These are phyloP conservation scores for Bombylius major DNA, from an alignment of 2,888 invertebrate genomes.

Conservation along the genomic window DNA sequence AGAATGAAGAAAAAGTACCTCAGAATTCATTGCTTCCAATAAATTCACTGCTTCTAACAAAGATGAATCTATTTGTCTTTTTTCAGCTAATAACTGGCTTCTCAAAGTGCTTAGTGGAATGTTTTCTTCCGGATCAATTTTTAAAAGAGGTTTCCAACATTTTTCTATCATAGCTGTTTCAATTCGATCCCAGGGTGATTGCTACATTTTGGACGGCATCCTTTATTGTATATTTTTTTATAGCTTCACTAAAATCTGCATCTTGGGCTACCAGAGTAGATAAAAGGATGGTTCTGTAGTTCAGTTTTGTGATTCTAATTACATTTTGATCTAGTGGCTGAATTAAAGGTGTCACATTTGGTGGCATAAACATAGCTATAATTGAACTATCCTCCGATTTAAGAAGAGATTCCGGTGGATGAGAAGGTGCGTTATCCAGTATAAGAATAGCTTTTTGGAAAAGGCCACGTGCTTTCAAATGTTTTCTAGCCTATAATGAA, in stretches of 20 bases:
- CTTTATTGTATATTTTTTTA: background rate
- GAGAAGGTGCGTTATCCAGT: constrained; percentile 9
- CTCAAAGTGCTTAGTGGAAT: background rate
- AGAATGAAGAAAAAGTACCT: background rate
- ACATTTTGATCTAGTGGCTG: constrained; percentile 14
- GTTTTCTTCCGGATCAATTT: background rate
- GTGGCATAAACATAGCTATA: constrained; percentile 10
- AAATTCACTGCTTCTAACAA: background rate
- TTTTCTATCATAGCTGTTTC: background rate
- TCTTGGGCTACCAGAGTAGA: background rate
- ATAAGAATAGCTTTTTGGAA: constrained; percentile 12
- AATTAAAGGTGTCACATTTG: constrained; percentile 10
- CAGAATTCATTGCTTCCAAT: background rate
- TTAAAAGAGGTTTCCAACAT: background rate
- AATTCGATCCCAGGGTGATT: background rate
- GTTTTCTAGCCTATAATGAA: background rate
- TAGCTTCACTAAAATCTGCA: background rate
- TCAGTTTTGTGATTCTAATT: constrained; percentile 8
- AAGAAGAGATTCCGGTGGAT: constrained; percentile 1
- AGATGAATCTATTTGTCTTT: too few relatives aligned
- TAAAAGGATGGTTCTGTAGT: background rate
- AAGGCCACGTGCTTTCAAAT: constrained; percentile 9
- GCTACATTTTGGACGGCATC: background rate
- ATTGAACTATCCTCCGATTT: constrained; percentile 3
- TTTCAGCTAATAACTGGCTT: background rate